Base-by-base conservation (phyloP, 2,113 vertebrate species). In the Panthera leo region DNA sequence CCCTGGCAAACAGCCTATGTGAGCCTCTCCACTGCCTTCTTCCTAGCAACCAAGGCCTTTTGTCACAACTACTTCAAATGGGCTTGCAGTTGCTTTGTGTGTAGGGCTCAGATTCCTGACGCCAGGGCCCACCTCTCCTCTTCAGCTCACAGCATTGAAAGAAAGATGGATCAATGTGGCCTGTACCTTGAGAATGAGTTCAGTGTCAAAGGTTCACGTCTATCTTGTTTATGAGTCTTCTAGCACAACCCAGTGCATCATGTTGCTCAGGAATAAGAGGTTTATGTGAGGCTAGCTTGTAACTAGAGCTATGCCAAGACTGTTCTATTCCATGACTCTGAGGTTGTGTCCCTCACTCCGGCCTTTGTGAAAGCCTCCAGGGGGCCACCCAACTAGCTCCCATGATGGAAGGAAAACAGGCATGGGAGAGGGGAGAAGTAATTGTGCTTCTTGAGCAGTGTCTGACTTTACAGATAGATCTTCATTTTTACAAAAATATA, bases 21-120 rank as follows among this genome's bases (percentile, higher is more conserved):
- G 75, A 84, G 93, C 97, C 95, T 97, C 97, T 98, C 91, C 94
- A 95, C 83, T 90, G 82, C 89, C 83, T 94, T 98, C 97, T 95
- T 98, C 98, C 98, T 99, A 98, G 98, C 98, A 98, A 98, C 98
- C 97, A 98, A 99, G 97, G 98, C 90, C 97, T 97, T 97, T 96
- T 96, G 95, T 95, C 85, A 76, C 91, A 85, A 75, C 82, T 89
- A 63, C 82, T 89, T 53, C 86, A n/a, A 85, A 94, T 68, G 95
- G 94, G 85, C 39, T 97, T 45, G 9, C 29, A 39, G 51, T 83
- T 19, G 1, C 91, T 86, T 78, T 76, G 27, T n/a, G 0, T 15
- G 70, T 95, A 65, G 53, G 94, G 63, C 78, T 94, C 42, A 0
- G 61, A 94, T 79, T 97, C 80, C 68, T 78, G 94, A 89, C 82